Conservation (phyloP, 2,797 vertebrate species). For the Pampus argenteus region DNA sequence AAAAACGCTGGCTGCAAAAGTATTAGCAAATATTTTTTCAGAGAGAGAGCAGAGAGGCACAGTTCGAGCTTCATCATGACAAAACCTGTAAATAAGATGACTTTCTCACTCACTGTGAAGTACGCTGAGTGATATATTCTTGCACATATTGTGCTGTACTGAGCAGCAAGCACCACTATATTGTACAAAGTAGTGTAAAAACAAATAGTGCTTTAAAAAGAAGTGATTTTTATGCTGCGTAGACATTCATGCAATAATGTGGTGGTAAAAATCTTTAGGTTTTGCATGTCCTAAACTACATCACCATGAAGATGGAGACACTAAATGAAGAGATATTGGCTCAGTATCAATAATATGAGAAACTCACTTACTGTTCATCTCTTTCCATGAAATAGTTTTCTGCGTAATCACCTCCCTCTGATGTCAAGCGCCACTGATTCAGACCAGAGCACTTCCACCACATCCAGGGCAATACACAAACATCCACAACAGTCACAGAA, state of each 20-base stretch:
- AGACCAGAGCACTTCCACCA: constrained; percentile 33
- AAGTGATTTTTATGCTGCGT: no score
- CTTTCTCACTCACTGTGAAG: constrained; percentile 13
- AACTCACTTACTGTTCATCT: not conserved
- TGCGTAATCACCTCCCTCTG: constrained; percentile 23
- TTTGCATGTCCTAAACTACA: not conserved
- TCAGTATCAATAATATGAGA: constrained; percentile 24
- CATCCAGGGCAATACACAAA: constrained; percentile 17
- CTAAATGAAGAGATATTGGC: constrained; percentile 1
- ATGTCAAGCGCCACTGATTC: constrained; percentile 45
- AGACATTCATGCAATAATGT: no score
- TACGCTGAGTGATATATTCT: constrained; percentile 6
- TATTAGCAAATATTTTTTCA: constrained; percentile 11
- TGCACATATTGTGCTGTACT: not conserved
- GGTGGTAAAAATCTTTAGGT: not conserved
- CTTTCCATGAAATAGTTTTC: constrained; percentile 40
- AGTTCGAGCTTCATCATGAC: constrained; percentile 25
- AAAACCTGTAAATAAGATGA: constrained; percentile 33
- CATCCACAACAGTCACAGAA: constrained; percentile 18
- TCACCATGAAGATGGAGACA: not conserved
- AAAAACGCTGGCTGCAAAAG: constrained; percentile 32
- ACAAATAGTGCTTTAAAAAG: no score
- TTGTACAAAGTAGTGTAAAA: not conserved
- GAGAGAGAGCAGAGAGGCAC: constrained; percentile 18
- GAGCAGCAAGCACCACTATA: not conserved